A percentile compares a stretch with the other conserved stretches of the same genome.
Conservation (phyloP, 2,888 invertebrate genomes). For the Kuschelorhynchus macadamiae region DNA sequence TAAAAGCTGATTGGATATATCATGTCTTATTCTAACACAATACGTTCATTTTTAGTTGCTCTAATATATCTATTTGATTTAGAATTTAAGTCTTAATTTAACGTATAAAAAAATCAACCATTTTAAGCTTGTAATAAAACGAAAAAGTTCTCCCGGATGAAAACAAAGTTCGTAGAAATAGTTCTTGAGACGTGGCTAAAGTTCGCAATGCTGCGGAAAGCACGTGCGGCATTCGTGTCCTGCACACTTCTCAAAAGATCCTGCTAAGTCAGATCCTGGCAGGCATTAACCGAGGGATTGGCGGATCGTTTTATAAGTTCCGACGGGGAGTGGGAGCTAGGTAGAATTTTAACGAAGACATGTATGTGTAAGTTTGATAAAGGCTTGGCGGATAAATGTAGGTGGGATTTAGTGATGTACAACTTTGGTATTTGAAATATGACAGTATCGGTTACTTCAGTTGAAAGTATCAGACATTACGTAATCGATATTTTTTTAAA, state of each 20-base stretch:
- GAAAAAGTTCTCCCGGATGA: conserved; percentile 18
- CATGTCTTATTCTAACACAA: too few species aligned
- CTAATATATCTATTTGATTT: too few species aligned
- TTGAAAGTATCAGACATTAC: background rate
- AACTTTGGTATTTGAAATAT: too few species aligned
- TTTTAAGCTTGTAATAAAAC: too few species aligned
- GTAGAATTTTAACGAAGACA: conserved; percentile 38
- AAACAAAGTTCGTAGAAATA: conserved; percentile 35
- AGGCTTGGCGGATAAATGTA: background rate
- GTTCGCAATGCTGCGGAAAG: conserved; percentile 39
- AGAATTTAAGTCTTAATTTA: too few species aligned
- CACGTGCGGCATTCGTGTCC: conserved; percentile 47
- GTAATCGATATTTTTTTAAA: too few species aligned
- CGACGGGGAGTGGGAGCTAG: conserved; percentile 29
- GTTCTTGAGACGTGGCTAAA: conserved; percentile 24
- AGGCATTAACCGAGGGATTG: conserved; percentile 46
- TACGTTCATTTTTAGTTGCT: too few species aligned
- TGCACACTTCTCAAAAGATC: conserved; percentile 45
- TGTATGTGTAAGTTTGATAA: background rate
- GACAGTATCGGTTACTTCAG: too few species aligned
- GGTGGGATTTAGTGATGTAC: too few species aligned
- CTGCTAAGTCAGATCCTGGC: conserved; percentile 45
- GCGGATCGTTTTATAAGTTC: conserved; percentile 42
- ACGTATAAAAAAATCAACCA: too few species aligned
- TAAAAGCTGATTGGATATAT: too few species aligned